phyloP scores from a whole-genome alignment of 2,797 vertebrate genomes.

The Cuniculus paca region DNA sequence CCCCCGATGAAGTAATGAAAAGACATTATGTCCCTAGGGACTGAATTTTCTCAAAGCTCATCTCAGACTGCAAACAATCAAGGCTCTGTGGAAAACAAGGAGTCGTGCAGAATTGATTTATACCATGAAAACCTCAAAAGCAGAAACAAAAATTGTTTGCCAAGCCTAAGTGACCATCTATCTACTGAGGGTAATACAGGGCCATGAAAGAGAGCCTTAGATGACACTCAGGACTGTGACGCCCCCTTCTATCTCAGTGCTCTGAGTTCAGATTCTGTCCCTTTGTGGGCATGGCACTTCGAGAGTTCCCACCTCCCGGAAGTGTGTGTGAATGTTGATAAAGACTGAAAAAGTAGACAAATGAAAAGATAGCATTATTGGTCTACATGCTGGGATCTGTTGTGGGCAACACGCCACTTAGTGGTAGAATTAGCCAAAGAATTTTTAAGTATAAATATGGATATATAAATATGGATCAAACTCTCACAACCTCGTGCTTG shows the following conservation, averaged over 20 bases:
- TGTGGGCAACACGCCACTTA: neutral
- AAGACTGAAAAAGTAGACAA: neutral
- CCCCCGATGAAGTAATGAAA: neutral
- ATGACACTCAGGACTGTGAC: neutral
- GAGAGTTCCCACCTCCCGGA: neutral
- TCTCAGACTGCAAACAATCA: neutral
- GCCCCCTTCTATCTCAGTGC: neutral
- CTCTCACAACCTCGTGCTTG: too few species aligned
- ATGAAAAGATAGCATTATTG: neutral
- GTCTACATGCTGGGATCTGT: rapidly evolving
- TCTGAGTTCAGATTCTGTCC: neutral
- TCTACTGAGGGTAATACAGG: neutral
- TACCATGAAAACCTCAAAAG: constrained; percentile 34
- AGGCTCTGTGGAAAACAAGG: constrained; percentile 7
- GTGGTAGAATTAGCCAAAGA: neutral
- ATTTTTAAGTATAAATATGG: neutral
- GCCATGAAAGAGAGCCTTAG: neutral
- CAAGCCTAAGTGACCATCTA: neutral
- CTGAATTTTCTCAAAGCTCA: neutral
- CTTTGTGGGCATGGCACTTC: neutral
- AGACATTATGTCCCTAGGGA: neutral
- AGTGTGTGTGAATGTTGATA: neutral
- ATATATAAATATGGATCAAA: too few species aligned
- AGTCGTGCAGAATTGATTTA: constrained; percentile 40
- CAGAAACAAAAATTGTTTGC: neutral